Base-by-base conservation (phyloP, 2,888 invertebrate species). In the Orthosia cruda region DNA sequence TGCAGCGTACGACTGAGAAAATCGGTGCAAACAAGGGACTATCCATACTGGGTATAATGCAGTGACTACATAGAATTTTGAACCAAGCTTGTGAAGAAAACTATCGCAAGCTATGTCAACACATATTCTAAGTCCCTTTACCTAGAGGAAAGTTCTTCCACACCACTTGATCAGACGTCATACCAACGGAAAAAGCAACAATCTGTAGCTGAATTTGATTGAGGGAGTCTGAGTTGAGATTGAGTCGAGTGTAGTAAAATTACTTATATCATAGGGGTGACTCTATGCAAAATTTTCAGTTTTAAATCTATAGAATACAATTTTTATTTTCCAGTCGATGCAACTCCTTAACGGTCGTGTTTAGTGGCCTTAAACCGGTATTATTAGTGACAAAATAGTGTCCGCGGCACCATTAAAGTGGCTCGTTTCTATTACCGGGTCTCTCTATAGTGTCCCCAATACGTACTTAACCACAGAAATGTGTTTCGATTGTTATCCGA, bases 301-400 rank as follows among this genome's bases (percentile, higher is more conserved):
- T 52, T 55, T 32, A 76, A 70, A 71, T 59, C 76, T n/a, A 85
- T 70, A 68, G 62, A 77, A 62, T 40, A 81, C 69, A 64, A 76
- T 85, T 84, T 78, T 75, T 81, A 81, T 75, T 80, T 76, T 78
- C 71, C 72, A 76, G 74, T 80, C 58, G 57, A 76, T 68, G 67
- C 58, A 61, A 32, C 62, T 57, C 78, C 83, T 77, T 88, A 89
- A 91, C 87, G 80, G 80, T 77, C 72, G 67, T 90, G 89, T 91
- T 92, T 88, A 91, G 89, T 87, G 85, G 83, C 88, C 87, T 87
- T 84, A 88, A 89, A 90, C 84, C 80, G 71, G 82, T 85, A 86
- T 87, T 89, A 91, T 89, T 90, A 88, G 87, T 89, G 86, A 88
- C 26, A 87, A 87, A 91, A 89, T 90, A 90, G 88, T 89, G 87